phyloP scores from a whole-genome alignment of 2,888 invertebrate species.

The Andrena minutula region DNA sequence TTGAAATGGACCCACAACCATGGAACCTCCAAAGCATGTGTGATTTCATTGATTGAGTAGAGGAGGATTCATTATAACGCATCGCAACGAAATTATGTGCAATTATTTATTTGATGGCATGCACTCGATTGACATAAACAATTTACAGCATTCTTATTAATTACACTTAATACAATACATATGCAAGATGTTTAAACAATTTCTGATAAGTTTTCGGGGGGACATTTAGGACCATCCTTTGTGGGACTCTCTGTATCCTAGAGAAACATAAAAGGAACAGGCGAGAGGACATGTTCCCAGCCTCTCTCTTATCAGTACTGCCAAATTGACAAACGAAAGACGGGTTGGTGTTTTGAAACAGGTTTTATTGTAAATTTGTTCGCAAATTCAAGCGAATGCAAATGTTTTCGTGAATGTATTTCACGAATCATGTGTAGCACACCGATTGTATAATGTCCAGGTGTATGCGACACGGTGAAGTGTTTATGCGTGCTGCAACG shows the following conservation, averaged over 20 bases:
- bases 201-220: neutral
- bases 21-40: conserved; percentile 44
- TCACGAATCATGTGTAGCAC: conserved; percentile 15
- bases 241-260: neutral
- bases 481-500: conserved; percentile 41
- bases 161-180: neutral
- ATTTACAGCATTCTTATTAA: neutral
- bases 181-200: neutral
- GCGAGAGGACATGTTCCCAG: neutral
- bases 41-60: conserved; percentile 4
- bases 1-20: neutral
- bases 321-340: conserved; percentile 28
- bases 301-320: conserved; percentile 37
- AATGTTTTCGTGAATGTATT: conserved; percentile 21
- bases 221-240: neutral
- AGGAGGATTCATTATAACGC: neutral
- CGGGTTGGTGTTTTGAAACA: conserved; percentile 26
- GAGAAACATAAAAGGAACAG: conserved; percentile 3
- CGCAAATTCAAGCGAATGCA: conserved; percentile 24
- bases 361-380: conserved; percentile 32
- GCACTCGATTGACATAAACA: neutral
- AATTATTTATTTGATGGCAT: neutral
- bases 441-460: conserved; percentile 30
- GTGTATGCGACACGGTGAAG: conserved; percentile 33
- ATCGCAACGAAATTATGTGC: neutral